A percentile compares a stretch with the other conserved stretches of the same genome.
These are phyloP conservation scores for Monoplex corrugatus DNA, from an alignment of 2,888 invertebrate genomes.

Conservation along the genomic window DNA sequence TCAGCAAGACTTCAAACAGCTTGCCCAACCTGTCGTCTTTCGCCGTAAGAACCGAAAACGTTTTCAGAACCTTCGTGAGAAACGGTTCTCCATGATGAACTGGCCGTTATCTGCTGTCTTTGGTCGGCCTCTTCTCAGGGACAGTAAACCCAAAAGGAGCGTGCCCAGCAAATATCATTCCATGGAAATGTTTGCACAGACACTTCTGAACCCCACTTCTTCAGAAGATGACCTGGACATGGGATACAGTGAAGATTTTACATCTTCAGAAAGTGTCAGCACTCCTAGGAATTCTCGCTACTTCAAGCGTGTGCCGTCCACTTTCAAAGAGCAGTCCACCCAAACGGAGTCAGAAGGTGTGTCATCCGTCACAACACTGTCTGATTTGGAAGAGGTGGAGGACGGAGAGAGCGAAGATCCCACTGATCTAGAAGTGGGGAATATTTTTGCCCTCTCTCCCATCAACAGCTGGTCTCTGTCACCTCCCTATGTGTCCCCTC, in stretches of 20 bases:
- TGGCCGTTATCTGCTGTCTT: background rate
- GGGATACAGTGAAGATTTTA: slow-evolving; percentile 20
- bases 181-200: background rate
- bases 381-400: background rate
- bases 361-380: background rate
- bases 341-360: background rate
- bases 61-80: background rate
- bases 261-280: background rate
- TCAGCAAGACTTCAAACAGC: background rate
- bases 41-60: background rate
- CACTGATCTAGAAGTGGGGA: slow-evolving; percentile 5
- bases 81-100: slow-evolving; percentile 3
- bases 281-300: background rate
- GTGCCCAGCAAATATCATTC: background rate
- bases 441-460: slow-evolving; percentile 11
- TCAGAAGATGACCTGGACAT: slow-evolving; percentile 21
- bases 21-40: background rate
- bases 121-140: background rate
- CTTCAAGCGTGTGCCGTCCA: background rate
- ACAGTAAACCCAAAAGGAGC: background rate
- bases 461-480: background rate
- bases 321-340: background rate
- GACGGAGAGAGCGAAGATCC: background rate
- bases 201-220: background rate
- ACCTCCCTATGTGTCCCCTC: background rate